phyloP scores from a whole-genome alignment of 1,140 invertebrate species.

The Lysiphlebus fabarum region DNA sequence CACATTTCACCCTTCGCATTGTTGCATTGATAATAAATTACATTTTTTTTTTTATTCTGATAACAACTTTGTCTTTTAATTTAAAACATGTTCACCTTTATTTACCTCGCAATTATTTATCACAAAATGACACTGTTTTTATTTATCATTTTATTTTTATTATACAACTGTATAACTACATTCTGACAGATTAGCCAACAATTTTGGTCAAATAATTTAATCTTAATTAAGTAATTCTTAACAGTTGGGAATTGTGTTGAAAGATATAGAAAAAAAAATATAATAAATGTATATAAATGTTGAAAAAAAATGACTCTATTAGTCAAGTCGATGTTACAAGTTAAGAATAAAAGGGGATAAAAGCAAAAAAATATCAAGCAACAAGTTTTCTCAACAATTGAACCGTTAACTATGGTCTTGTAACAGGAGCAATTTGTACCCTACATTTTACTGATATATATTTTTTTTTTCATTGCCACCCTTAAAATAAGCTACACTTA shows the following conservation, averaged over 20 bases:
- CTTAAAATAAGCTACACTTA: background rate
- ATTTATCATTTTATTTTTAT: slow-evolving; percentile 1
- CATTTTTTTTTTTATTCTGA: too few species aligned
- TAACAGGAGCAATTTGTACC: slow-evolving; percentile 53
- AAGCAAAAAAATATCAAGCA: slow-evolving; percentile 26
- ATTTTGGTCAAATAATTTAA: slow-evolving; percentile 46
- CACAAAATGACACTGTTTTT: background rate
- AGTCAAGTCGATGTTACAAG: slow-evolving; percentile 27
- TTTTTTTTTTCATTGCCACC: slow-evolving; percentile 9
- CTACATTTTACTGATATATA: slow-evolving; percentile 21
- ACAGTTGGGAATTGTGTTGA: slow-evolving; percentile 32
- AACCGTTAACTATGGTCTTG: slow-evolving; percentile 46
- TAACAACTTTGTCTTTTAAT: too few species aligned
- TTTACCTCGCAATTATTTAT: too few species aligned
- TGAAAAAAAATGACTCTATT: slow-evolving; percentile 55
- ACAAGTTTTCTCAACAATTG: slow-evolving; percentile 49
- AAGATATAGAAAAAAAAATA: slow-evolving; percentile 32
- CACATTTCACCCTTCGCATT: too few species aligned
- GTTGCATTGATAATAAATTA: too few species aligned
- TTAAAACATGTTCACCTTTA: too few species aligned
- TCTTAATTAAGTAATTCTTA: slow-evolving; percentile 57
- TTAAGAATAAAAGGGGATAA: slow-evolving; percentile 7
- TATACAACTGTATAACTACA: too few species aligned
- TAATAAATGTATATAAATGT: slow-evolving; percentile 17
- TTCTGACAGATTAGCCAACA: slow-evolving; percentile 10